A percentile compares a stretch with the other conserved stretches of the same genome.
Evolutionary conservation across 2,888 invertebrate species (phyloP).

Genomic region (Diachrysia chrysitis): DNA sequence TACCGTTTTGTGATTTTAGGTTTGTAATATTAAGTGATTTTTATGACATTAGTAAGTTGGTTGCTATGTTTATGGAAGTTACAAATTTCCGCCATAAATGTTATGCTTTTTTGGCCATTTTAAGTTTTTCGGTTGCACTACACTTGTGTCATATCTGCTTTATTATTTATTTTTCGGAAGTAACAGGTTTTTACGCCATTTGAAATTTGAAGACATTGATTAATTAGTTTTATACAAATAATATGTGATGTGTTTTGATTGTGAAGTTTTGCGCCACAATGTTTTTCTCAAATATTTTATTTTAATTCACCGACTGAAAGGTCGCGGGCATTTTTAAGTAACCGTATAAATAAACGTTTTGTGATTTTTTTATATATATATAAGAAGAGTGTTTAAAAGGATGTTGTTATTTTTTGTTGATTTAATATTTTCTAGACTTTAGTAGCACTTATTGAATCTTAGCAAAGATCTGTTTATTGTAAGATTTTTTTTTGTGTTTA

Average conservation of each 20-base stretch:
- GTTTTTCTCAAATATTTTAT: constrained; percentile 33
- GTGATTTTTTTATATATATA: constrained; percentile 36
- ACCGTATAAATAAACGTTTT: constrained; percentile 34
- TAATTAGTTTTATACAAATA: constrained; percentile 19
- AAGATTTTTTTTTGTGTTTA: constrained; percentile 55
- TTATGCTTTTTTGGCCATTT: not conserved
- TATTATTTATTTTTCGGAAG: constrained; percentile 13
- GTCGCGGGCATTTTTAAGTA: constrained; percentile 49
- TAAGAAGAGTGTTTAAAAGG: constrained; percentile 39
- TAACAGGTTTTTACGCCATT: constrained; percentile 20
- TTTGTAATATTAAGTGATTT: not conserved
- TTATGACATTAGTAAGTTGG: constrained; percentile 6
- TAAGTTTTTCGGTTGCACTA: not conserved
- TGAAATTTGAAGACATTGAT: constrained; percentile 41
- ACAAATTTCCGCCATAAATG: not conserved
- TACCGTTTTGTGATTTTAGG: constrained; percentile 9
- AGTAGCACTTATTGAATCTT: constrained; percentile 72
- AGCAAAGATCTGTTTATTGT: constrained; percentile 73
- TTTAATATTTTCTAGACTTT: constrained; percentile 57
- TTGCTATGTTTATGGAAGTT: constrained; percentile 20
- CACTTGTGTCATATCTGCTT: not conserved
- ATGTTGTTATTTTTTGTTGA: constrained; percentile 57
- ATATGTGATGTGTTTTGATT: constrained; percentile 17
- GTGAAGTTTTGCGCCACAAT: constrained; percentile 14
- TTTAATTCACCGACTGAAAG: constrained; percentile 40